A percentile compares a stretch with the other conserved stretches of the same genome.
Conservation (phyloP, 2,797 vertebrate genomes). For the Gouania willdenowi region DNA sequence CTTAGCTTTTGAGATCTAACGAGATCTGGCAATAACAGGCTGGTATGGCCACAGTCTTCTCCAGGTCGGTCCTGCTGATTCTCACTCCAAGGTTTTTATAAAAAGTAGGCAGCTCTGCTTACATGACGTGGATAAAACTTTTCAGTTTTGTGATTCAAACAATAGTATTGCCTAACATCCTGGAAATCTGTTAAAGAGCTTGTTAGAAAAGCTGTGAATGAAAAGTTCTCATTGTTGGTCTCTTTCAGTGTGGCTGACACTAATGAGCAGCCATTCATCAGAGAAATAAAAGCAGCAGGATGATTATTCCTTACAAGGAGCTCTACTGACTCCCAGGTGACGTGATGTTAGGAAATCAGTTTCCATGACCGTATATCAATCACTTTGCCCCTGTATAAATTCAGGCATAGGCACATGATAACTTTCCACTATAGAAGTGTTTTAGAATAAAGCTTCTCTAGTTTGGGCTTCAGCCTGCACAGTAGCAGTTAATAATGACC, state of each 20-base stretch:
- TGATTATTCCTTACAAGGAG: conserved; percentile 30
- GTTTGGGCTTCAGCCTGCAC: no score
- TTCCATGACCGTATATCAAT: conserved; percentile 10
- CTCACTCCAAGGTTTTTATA: no score
- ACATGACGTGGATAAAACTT: not conserved
- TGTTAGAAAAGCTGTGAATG: conserved; percentile 4
- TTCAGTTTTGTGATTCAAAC: no score
- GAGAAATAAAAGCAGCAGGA: conserved; percentile 39
- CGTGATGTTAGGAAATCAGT: not conserved
- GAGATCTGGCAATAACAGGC: no score
- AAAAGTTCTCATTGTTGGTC: conserved; percentile 21
- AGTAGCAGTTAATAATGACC: no score
- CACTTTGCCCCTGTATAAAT: not conserved
- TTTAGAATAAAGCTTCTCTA: no score
- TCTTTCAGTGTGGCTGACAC: conserved; percentile 19
- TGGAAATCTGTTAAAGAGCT: no score
- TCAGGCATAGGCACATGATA: not conserved
- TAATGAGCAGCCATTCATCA: conserved; percentile 53
- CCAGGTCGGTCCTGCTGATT: no score
- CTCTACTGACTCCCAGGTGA: conserved; percentile 19
- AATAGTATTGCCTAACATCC: no score
- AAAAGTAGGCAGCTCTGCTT: not conserved
- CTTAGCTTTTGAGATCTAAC: no score
- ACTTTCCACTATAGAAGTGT: no score
- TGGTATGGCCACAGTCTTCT: no score